phyloP scores from a whole-genome alignment of 2,113 vertebrate genomes.

The Accipiter cooperii region DNA sequence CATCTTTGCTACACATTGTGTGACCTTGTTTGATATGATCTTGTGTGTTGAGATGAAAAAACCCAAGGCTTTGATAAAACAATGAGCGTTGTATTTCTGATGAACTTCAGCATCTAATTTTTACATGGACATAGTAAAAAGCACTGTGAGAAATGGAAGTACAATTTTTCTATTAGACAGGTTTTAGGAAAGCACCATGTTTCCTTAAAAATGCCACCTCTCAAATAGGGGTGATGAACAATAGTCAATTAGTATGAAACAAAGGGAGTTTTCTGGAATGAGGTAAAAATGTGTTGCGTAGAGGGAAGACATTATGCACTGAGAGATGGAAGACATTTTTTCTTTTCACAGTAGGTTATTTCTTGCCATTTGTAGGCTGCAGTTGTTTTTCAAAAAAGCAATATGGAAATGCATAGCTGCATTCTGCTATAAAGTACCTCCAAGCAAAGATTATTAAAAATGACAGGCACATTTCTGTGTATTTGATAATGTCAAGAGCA shows the following conservation, averaged over 20 bases:
- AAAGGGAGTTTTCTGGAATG: neutral
- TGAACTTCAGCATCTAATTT: neutral
- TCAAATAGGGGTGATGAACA: neutral
- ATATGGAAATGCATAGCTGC: neutral
- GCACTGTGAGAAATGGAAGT: neutral
- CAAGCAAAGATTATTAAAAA: slow-evolving; percentile 12
- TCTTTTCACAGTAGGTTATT: slow-evolving; percentile 13
- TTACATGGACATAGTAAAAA: neutral
- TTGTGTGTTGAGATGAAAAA: neutral
- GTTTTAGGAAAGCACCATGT: neutral
- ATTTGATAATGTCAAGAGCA: slow-evolving; percentile 1
- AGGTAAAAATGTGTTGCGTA: neutral
- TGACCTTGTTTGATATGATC: neutral
- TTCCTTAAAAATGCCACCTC: neutral
- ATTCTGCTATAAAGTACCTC: neutral
- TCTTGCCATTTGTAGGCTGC: neutral
- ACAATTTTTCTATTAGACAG: neutral
- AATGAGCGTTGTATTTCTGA: neutral
- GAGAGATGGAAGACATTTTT: neutral
- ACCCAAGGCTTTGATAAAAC: neutral
- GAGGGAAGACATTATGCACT: neutral
- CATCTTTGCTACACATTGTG: neutral
- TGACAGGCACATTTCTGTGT: slow-evolving; percentile 7
- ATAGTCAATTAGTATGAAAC: neutral
- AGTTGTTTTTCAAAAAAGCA: neutral